phyloP scores from a whole-genome alignment of 2,113 vertebrate species.

The Eulemur macaco region DNA sequence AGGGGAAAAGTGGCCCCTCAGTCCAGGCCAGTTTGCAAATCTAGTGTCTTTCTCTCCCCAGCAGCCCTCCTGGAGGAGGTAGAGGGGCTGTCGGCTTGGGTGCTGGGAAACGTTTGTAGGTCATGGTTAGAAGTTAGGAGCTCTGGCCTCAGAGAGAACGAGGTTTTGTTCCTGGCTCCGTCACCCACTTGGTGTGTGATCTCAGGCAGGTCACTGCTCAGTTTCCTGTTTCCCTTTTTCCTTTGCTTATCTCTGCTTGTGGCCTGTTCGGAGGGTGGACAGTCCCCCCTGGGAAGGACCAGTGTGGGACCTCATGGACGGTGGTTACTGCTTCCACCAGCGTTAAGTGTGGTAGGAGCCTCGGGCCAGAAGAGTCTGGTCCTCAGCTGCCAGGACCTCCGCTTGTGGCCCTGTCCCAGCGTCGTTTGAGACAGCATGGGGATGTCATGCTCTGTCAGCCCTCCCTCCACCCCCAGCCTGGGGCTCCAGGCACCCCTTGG shows the following conservation, averaged over 20 bases:
- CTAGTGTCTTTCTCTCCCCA: not conserved
- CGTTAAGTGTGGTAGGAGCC: not conserved
- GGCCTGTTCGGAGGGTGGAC: not conserved
- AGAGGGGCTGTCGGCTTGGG: not conserved
- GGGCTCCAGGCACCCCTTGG: conserved; percentile 60
- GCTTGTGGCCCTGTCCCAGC: conserved; percentile 43
- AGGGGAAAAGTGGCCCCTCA: not conserved
- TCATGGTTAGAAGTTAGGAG: not conserved
- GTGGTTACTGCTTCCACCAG: not conserved
- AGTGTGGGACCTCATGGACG: accelerated
- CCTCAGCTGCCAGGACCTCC: conserved; percentile 7
- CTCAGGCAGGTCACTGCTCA: not conserved
- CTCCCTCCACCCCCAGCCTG: conserved; percentile 39
- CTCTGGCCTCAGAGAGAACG: not conserved
- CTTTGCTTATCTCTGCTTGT: not conserved
- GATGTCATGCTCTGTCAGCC: not conserved
- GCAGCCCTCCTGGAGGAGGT: too few relatives aligned
- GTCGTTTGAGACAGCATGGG: not conserved
- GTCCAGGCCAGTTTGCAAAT: not conserved
- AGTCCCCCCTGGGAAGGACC: not conserved
- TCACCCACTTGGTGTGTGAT: not conserved
- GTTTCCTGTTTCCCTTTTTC: not conserved
- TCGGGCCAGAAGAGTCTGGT: not conserved
- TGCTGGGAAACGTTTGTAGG: not conserved
- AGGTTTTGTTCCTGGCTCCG: not conserved